These are phyloP conservation scores for Leptinotarsa texana DNA, from an alignment of 1,140 invertebrate species.

Conservation along the genomic window DNA sequence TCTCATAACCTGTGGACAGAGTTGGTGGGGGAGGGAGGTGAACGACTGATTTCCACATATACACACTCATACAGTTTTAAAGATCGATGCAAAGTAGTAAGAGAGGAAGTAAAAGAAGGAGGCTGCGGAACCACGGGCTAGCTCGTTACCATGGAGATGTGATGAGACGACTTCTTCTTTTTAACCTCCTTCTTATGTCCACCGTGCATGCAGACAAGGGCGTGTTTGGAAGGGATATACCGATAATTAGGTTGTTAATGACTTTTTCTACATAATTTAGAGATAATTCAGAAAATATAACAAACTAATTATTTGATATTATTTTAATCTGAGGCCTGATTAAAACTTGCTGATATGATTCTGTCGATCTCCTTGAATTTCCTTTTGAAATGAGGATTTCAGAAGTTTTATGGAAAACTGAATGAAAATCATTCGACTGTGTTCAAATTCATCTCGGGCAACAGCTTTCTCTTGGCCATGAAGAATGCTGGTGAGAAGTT, in stretches of 20 bases:
- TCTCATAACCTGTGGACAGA: conserved; percentile 23
- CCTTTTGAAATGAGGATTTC: no score
- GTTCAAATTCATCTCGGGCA: no score
- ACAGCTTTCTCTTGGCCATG: no score
- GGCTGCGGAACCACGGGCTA: conserved; percentile 50
- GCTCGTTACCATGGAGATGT: conserved; percentile 58
- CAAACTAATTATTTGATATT: no score
- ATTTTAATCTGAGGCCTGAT: no score
- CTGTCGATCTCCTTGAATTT: no score
- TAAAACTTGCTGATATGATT: no score
- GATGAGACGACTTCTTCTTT: conserved; percentile 58
- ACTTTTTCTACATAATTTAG: background rate
- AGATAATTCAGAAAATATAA: no score
- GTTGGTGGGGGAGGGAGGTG: conserved; percentile 23
- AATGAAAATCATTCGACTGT: no score
- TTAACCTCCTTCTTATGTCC: conserved; percentile 55
- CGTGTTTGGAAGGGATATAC: conserved; percentile 4
- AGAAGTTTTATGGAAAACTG: no score
- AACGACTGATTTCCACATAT: conserved; percentile 38
- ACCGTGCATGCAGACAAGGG: conserved; percentile 38
- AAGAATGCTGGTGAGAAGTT: no score
- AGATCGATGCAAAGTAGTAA: conserved; percentile 57
- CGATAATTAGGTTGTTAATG: background rate
- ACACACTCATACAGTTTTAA: conserved; percentile 55
- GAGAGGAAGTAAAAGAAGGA: conserved; percentile 37